Evolutionary conservation across 2,113 vertebrate genomes (phyloP), one percentile per base, ranked within the genome.

Genomic region (Burhinus oedicnemus): DNA sequence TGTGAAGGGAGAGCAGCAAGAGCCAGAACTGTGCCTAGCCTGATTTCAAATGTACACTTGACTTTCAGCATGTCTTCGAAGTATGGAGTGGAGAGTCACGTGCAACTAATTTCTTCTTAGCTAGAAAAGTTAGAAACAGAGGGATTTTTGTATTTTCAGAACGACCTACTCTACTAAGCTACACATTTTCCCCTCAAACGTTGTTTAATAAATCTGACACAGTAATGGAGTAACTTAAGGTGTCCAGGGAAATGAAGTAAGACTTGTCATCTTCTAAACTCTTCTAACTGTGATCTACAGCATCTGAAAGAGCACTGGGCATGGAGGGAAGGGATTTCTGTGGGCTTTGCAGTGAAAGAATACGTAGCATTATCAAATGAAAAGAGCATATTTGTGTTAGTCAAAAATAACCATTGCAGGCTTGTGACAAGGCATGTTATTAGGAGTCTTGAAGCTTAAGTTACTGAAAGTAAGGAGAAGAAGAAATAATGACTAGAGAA

Each of bases 21-120:
- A 78, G 40, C 29, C 38, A 12, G 20, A 55, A 4, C 21, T 36
- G 17, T 34, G 8, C 6, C 32, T 68, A 57, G 20, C n/a, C 42
- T 58, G 25, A 61, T 36, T 77, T 69, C n/a, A 42, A 2, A 2
- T 0, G 0, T 34, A 23, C 5, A 11, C 45, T n/a, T 1, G 3
- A 76, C 57, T 85, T 85, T 14, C 11, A 44, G 8, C 16, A 2
- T 20, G 11, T 6, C 36, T 93, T 58, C 34, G 3, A 79, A 42
- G 13, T 62, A 40, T 16, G 22, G 38, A 75, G 15, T 26, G 11
- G 29, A 44, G 45, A 74, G 45, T 66, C 36, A 27, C 2, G 2
- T 71, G 38, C 30, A 52, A 44, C 25, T 38, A 11, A 11, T 83
- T 83, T 90, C 38, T 66, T n/a, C 40, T 9, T 44, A 74, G 27